phyloP scores from a whole-genome alignment of 2,797 vertebrate species.

The Syngnathus rostellatus region DNA sequence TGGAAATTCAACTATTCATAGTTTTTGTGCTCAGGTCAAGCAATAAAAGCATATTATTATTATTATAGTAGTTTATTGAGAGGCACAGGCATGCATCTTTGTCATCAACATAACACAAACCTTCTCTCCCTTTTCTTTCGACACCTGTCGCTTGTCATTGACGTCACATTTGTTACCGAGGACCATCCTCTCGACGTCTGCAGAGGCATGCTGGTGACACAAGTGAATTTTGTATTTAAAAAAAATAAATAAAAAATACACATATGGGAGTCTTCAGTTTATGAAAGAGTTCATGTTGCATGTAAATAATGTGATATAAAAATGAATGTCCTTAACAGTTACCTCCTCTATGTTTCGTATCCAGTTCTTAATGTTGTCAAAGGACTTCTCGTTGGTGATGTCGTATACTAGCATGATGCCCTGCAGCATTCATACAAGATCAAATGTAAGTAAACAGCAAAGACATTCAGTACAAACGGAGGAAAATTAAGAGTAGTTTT shows the following conservation, averaged over 20 bases:
- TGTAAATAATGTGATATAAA: too few species aligned
- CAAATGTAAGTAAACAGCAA: neutral
- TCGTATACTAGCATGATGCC: constrained; percentile 94
- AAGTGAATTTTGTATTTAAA: neutral
- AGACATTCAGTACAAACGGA: neutral
- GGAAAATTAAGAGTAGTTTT: neutral
- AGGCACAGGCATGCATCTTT: neutral
- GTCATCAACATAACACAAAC: constrained; percentile 46
- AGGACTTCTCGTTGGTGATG: constrained; percentile 98
- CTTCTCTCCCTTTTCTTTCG: constrained; percentile 91
- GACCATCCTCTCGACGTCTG: constrained; percentile 96
- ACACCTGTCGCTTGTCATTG: constrained; percentile 93
- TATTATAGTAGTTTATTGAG: too few species aligned
- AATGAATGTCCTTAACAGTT: constrained; percentile 20
- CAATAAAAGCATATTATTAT: neutral
- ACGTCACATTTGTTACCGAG: constrained; percentile 96
- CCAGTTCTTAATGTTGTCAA: constrained; percentile 99
- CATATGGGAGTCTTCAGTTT: too few species aligned
- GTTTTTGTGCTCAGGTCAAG: neutral
- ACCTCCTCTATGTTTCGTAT: constrained; percentile 99
- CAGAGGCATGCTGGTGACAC: constrained; percentile 81
- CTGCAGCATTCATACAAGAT: constrained; percentile 52
- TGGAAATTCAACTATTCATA: neutral
- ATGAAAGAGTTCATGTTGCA: too few species aligned
- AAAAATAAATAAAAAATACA: too few species aligned